Conservation (phyloP, 2,888 invertebrate genomes). For the Micoletzkya japonica region DNA sequence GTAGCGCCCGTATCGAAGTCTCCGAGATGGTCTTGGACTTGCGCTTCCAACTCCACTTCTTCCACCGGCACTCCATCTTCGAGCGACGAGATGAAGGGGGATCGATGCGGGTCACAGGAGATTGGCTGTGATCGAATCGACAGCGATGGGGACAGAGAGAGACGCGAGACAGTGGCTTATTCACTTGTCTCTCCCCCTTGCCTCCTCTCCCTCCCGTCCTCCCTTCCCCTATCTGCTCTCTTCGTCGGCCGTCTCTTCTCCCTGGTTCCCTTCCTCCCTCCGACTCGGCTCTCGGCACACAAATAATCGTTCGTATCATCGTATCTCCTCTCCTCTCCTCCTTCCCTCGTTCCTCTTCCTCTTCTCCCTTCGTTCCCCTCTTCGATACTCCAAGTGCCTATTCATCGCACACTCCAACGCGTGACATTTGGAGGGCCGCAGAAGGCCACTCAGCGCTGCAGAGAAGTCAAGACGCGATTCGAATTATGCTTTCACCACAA, state of each 20-base stretch:
- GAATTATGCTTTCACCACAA: too few relatives aligned
- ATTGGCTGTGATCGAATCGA: not conserved
- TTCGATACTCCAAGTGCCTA: not conserved
- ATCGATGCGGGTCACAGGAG: too few relatives aligned
- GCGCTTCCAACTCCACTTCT: constrained; percentile 19
- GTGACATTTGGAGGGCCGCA: too few relatives aligned
- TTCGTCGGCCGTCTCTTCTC: not conserved
- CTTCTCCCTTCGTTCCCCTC: not conserved
- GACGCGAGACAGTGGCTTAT: too few relatives aligned
- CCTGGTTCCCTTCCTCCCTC: not conserved
- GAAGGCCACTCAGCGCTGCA: too few relatives aligned
- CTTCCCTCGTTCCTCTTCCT: not conserved
- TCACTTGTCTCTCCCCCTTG: too few relatives aligned
- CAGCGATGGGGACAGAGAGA: too few relatives aligned
- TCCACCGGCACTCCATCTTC: constrained; percentile 1
- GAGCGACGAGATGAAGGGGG: too few relatives aligned
- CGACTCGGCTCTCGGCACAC: too few relatives aligned
- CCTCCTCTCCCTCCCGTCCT: not conserved
- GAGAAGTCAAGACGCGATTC: too few relatives aligned
- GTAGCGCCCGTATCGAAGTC: not conserved
- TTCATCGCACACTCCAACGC: too few relatives aligned
- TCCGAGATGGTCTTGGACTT: constrained; percentile 4
- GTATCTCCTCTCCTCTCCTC: not conserved
- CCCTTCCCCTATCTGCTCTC: not conserved
- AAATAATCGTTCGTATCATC: too few relatives aligned